These are phyloP conservation scores for Daubentonia madagascariensis DNA, from an alignment of 2,113 vertebrate genomes.

Conservation along the genomic window DNA sequence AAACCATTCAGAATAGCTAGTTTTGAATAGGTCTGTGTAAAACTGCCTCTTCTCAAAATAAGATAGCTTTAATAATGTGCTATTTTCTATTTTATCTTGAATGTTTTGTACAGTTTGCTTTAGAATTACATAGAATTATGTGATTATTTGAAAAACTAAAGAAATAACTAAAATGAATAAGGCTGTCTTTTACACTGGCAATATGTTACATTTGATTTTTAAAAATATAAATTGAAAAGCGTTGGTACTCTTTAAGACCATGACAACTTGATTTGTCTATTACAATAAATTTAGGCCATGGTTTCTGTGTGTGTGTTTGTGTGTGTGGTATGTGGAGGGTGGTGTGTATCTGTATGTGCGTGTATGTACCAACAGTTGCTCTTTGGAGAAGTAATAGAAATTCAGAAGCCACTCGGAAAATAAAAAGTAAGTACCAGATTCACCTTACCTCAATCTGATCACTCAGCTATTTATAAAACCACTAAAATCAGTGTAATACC, in stretches of 20 bases:
- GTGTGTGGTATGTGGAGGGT: not conserved
- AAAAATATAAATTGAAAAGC: not conserved
- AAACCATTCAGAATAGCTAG: not conserved
- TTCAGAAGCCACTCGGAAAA: not conserved
- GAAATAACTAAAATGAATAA: not conserved
- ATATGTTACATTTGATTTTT: not conserved
- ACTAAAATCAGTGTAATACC: not conserved
- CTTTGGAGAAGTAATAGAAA: not conserved
- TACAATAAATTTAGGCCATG: not conserved
- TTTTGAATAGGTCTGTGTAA: not conserved
- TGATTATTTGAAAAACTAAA: not conserved
- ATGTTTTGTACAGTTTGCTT: not conserved
- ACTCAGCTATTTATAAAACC: not conserved
- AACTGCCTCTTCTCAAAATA: not conserved
- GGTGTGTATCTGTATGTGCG: not conserved
- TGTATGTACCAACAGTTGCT: not conserved
- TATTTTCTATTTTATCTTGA: not conserved
- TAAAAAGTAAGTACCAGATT: not conserved
- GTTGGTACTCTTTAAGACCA: not conserved
- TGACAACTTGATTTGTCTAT: not conserved
- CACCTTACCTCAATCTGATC: not conserved
- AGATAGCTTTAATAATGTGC: not conserved
- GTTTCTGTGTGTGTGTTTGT: not conserved
- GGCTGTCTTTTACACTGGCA: not conserved
- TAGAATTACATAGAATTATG: not conserved